Conservation (phyloP, 1,140 invertebrate species). For the Aphidius ervi region DNA sequence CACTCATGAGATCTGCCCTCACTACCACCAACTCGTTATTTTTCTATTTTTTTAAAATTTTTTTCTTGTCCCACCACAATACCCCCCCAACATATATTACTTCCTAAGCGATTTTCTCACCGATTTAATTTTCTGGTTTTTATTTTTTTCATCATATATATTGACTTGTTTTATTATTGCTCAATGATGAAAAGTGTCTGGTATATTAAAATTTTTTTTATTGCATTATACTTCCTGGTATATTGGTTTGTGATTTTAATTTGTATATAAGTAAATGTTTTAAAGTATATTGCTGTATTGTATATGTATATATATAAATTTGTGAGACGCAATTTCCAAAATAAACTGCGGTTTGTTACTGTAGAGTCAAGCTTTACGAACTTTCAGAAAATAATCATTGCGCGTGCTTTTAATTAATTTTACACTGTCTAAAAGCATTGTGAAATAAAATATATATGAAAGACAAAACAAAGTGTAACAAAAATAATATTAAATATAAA, state of each 20-base stretch:
- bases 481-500: no score
- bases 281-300: no score
- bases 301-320: no score
- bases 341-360: constrained; percentile 39
- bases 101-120: constrained; percentile 5
- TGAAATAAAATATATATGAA: not conserved
- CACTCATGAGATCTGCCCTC: not conserved
- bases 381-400: constrained; percentile 53
- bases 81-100: no score
- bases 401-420: constrained; percentile 56
- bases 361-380: constrained; percentile 30
- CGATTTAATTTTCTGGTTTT: not conserved
- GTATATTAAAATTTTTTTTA: not conserved
- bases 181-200: not conserved
- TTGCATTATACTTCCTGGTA: not conserved
- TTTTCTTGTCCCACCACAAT: constrained; percentile 20
- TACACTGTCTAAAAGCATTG: constrained; percentile 37
- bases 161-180: not conserved
- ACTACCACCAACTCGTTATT: constrained; percentile 2
- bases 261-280: no score
- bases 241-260: not conserved
- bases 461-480: not conserved
- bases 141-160: not conserved
- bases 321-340: constrained; percentile 51
- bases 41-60: constrained; percentile 21